A percentile compares a stretch with the other conserved stretches of the same genome.
phyloP scores from a whole-genome alignment of 2,888 invertebrate genomes.

The Cephonodes hylas region DNA sequence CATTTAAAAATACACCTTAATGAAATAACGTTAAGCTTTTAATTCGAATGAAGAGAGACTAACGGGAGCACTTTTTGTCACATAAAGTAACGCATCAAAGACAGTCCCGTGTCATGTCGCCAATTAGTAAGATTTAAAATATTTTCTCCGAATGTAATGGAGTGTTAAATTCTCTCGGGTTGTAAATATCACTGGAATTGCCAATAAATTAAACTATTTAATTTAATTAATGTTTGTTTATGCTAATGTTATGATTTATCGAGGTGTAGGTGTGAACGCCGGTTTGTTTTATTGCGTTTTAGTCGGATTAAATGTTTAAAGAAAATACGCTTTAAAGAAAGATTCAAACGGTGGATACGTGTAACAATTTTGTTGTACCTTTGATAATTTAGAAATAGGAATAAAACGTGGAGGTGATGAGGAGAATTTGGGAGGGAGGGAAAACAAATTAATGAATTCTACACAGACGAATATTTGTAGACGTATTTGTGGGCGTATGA shows the following conservation, averaged over 20 bases:
- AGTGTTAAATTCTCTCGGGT: constrained; percentile 18
- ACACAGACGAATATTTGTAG: too few species aligned
- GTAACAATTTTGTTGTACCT: background rate
- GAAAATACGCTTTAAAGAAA: background rate
- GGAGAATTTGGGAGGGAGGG: too few species aligned
- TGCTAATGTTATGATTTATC: constrained; percentile 27
- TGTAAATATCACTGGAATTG: constrained; percentile 14
- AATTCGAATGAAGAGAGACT: background rate
- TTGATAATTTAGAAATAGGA: background rate
- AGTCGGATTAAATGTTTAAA: background rate
- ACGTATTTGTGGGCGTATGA: too few species aligned
- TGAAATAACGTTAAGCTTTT: too few species aligned
- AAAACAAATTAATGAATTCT: too few species aligned
- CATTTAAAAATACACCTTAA: background rate
- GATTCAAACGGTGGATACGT: background rate
- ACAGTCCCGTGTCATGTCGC: constrained; percentile 35
- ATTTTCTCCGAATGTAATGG: constrained; percentile 31
- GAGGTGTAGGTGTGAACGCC: constrained; percentile 21
- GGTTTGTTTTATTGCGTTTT: background rate
- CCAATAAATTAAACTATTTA: constrained; percentile 32
- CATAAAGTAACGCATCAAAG: background rate
- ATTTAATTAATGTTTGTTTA: constrained; percentile 32
- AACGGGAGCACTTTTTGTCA: constrained; percentile 9
- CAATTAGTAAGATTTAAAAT: constrained; percentile 34
- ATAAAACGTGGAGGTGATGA: too few species aligned